phyloP scores from a whole-genome alignment of 2,113 vertebrate genomes.

The Cairina moschata region DNA sequence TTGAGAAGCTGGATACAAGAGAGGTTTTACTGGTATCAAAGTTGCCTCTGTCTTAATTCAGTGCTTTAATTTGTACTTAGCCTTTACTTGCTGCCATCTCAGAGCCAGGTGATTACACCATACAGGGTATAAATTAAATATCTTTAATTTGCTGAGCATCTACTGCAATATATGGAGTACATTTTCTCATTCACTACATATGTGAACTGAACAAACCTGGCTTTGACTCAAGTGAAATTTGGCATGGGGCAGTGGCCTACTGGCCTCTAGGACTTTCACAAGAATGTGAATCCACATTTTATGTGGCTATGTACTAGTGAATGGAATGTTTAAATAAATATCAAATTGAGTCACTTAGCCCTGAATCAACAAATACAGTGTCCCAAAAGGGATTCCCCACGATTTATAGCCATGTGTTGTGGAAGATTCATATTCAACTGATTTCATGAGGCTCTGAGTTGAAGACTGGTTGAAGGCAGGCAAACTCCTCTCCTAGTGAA shows the following conservation, averaged over 20 bases:
- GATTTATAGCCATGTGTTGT: background rate
- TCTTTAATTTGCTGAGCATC: background rate
- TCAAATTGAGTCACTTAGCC: slow-evolving; percentile 13
- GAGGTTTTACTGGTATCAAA: background rate
- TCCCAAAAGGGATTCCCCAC: slow-evolving; percentile 50
- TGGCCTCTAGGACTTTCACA: slow-evolving; percentile 39
- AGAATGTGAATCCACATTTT: slow-evolving; percentile 45
- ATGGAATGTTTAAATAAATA: slow-evolving; percentile 64
- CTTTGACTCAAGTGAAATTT: slow-evolving; percentile 41
- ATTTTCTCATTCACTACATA: background rate
- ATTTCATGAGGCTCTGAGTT: background rate
- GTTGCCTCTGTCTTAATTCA: background rate
- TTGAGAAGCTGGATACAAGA: background rate
- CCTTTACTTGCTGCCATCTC: background rate
- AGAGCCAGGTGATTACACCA: background rate
- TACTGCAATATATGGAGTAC: background rate
- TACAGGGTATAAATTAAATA: background rate
- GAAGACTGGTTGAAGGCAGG: background rate
- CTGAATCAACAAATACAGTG: slow-evolving; percentile 46
- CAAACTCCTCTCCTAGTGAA: background rate
- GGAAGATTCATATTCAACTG: background rate
- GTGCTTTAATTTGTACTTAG: background rate
- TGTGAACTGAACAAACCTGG: background rate
- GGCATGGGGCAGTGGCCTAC: background rate
- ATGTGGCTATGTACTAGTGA: slow-evolving; percentile 57